Evolutionary conservation across 2,888 invertebrate species (phyloP).

Genomic region (Baccha elongata): DNA sequence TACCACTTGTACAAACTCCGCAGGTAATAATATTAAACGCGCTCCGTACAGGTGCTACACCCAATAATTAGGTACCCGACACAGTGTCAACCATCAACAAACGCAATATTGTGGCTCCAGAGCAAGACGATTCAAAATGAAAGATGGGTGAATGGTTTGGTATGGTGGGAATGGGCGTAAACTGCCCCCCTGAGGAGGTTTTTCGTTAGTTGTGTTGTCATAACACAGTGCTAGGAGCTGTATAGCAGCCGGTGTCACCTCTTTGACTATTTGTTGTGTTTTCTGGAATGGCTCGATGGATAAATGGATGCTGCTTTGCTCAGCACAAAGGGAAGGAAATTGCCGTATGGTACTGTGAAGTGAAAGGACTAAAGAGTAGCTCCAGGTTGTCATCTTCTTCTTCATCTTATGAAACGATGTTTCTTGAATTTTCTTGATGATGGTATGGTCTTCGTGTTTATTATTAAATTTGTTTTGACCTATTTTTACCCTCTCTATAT

Average conservation of each 20-base stretch:
- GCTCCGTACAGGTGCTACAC: slow-evolving; percentile 63
- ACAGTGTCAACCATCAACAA: slow-evolving; percentile 70
- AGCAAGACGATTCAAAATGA: slow-evolving; percentile 17
- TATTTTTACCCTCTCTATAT: background rate
- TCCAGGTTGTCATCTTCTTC: slow-evolving; percentile 24
- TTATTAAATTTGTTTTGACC: slow-evolving; percentile 59
- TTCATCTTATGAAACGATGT: slow-evolving; percentile 2
- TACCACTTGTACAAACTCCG: slow-evolving; percentile 66
- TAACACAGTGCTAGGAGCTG: slow-evolving; percentile 37
- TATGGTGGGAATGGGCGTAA: background rate
- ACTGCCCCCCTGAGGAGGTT: slow-evolving; percentile 17
- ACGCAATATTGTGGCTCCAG: slow-evolving; percentile 65
- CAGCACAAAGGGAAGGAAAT: slow-evolving; percentile 11
- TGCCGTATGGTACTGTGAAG: slow-evolving; percentile 1
- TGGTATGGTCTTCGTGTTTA: slow-evolving; percentile 15
- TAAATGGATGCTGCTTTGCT: background rate
- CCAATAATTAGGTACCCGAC: slow-evolving; percentile 70
- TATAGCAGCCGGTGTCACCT: slow-evolving; percentile 62
- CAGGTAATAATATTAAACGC: slow-evolving; percentile 69
- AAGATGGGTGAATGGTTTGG: background rate
- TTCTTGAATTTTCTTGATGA: slow-evolving; percentile 11
- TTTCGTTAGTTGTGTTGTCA: slow-evolving; percentile 38
- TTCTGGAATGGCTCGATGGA: background rate
- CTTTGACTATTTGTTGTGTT: slow-evolving; percentile 61
- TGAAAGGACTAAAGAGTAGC: slow-evolving; percentile 34